phyloP scores from a whole-genome alignment of 1,140 invertebrate genomes.

The Drosophila elegans region DNA sequence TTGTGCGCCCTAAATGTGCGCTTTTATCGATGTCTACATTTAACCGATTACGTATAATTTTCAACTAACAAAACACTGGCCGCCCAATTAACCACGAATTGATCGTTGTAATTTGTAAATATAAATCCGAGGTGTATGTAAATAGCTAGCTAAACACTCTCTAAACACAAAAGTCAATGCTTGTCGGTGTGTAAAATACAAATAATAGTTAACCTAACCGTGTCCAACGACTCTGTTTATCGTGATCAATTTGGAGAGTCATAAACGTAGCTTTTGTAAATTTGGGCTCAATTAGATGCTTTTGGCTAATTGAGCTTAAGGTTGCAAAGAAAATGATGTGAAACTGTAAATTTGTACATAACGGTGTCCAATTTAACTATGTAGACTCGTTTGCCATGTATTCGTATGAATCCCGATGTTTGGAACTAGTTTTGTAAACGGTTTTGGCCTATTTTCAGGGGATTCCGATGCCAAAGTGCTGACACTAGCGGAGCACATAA shows the following conservation, averaged over 20 bases:
- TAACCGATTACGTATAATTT: slow-evolving; percentile 40
- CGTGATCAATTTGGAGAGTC: slow-evolving; percentile 23
- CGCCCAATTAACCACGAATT: slow-evolving; percentile 42
- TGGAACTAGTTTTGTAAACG: not conserved
- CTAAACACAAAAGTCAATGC: slow-evolving; percentile 34
- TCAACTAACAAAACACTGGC: slow-evolving; percentile 36
- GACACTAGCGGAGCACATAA: slow-evolving; percentile 98
- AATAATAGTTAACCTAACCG: slow-evolving; percentile 26
- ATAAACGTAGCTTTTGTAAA: slow-evolving; percentile 13
- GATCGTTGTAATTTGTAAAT: slow-evolving; percentile 61
- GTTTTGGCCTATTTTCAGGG: slow-evolving; percentile 88
- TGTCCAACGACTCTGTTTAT: slow-evolving; percentile 16
- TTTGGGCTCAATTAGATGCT: slow-evolving; percentile 7
- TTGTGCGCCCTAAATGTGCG: slow-evolving; percentile 57
- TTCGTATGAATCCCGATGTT: slow-evolving; percentile 1
- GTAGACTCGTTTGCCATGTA: slow-evolving; percentile 61
- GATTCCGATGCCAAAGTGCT: slow-evolving; percentile 96
- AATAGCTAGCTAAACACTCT: slow-evolving; percentile 43
- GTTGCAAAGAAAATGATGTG: not conserved
- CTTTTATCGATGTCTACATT: slow-evolving; percentile 68
- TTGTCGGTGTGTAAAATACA: slow-evolving; percentile 71
- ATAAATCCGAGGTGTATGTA: slow-evolving; percentile 32
- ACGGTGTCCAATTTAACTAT: slow-evolving; percentile 23
- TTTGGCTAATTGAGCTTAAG: slow-evolving; percentile 2
- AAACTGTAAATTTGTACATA: slow-evolving; percentile 18